A percentile compares a stretch with the other conserved stretches of the same genome.
These are phyloP conservation scores for Mirounga angustirostris DNA, from an alignment of 2,113 vertebrate genomes.

Conservation along the genomic window DNA sequence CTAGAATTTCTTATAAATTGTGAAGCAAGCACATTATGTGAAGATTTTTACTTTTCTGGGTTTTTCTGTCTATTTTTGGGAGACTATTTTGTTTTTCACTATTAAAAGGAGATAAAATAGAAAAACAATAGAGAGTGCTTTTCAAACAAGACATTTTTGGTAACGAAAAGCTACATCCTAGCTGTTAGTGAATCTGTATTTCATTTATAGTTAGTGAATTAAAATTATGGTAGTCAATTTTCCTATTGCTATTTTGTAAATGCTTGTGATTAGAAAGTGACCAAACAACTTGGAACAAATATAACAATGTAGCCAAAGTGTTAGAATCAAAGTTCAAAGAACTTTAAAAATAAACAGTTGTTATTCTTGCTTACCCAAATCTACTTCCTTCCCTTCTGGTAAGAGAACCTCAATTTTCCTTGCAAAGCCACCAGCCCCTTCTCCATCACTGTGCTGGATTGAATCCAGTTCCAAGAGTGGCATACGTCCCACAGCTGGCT, in stretches of 20 bases:
- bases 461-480: too few species aligned
- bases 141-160: background rate
- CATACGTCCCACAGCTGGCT: background rate
- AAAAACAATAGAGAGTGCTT: background rate
- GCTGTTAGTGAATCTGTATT: background rate
- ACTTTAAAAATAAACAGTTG: background rate
- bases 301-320: background rate
- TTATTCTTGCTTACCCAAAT: background rate
- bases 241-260: background rate
- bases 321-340: background rate
- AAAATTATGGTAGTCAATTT: background rate
- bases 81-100: background rate
- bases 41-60: background rate
- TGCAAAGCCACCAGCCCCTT: background rate
- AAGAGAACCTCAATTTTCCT: background rate
- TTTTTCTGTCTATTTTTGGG: background rate
- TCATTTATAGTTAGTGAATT: background rate
- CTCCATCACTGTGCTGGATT: background rate
- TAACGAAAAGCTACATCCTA: background rate
- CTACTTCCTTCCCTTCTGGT: background rate
- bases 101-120: background rate
- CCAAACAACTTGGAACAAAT: background rate
- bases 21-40: background rate
- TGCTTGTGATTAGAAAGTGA: background rate
- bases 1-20: slow-evolving; percentile 10